Evolutionary conservation across 2,113 vertebrate genomes (phyloP).

Genomic region (Lampris megalopsis): DNA sequence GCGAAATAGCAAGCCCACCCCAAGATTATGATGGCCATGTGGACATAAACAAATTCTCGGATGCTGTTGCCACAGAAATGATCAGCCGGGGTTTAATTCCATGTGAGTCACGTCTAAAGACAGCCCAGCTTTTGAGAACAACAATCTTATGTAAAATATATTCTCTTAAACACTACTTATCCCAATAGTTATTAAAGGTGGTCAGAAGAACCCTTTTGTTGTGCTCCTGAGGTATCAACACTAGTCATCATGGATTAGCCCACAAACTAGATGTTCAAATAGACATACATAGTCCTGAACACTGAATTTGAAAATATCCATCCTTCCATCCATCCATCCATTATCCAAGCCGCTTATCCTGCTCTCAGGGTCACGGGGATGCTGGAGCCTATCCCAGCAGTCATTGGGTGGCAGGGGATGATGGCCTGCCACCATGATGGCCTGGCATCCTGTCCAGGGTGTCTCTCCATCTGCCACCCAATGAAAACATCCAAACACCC

Average conservation of each 20-base stretch:
- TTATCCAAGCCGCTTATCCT: no score
- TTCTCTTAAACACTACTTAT: not conserved
- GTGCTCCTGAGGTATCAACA: not conserved
- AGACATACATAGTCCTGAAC: not conserved
- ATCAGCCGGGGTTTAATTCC: not conserved
- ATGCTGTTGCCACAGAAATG: not conserved
- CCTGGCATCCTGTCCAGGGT: no score
- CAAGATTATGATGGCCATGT: not conserved
- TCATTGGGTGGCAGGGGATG: no score
- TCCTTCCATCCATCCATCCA: no score
- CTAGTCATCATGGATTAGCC: not conserved
- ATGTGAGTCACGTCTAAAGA: not conserved
- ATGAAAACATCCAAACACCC: not conserved
- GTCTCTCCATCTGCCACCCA: no score
- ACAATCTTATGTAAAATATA: no score
- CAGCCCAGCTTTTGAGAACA: no score
- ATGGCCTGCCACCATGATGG: no score
- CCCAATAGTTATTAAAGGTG: not conserved
- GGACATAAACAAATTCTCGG: not conserved
- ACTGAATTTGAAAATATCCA: constrained; percentile 3
- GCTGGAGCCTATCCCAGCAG: no score
- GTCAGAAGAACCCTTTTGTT: not conserved
- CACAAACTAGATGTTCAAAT: not conserved
- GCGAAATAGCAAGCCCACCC: constrained; percentile 2
- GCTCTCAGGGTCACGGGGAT: no score